These are phyloP conservation scores for Sphenopsis melanotis DNA, from an alignment of 2,797 vertebrate genomes.

Conservation along the genomic window DNA sequence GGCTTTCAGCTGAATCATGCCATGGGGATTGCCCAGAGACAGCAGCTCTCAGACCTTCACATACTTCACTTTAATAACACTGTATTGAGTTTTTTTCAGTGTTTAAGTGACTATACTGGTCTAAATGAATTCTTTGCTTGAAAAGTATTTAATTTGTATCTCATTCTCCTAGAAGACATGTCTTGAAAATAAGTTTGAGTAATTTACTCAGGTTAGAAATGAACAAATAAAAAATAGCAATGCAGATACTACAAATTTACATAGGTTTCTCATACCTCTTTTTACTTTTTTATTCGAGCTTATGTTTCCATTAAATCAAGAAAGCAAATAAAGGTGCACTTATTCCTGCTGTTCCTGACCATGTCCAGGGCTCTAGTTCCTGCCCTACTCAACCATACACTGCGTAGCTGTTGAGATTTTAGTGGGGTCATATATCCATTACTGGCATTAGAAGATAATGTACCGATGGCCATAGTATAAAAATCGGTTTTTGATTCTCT, in stretches of 20 bases:
- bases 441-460: neutral
- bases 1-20: neutral
- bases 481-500: neutral
- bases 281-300: accelerated
- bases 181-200: neutral
- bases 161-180: neutral
- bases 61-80: neutral
- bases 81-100: neutral
- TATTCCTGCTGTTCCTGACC: neutral
- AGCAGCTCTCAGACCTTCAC: neutral
- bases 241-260: neutral
- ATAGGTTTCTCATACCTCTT: neutral
- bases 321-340: neutral
- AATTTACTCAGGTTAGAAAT: neutral
- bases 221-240: neutral
- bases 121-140: neutral
- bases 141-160: neutral
- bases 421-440: neutral
- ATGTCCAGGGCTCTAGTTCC: neutral
- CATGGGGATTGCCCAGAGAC: neutral
- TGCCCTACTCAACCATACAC: neutral
- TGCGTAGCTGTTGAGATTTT: neutral
- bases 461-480: neutral
- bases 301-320: neutral
- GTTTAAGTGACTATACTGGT: neutral